A percentile compares a stretch with the other conserved stretches of the same genome.
These are phyloP conservation scores for Rissa tridactyla DNA, from an alignment of 2,113 vertebrate genomes.

Conservation along the genomic window DNA sequence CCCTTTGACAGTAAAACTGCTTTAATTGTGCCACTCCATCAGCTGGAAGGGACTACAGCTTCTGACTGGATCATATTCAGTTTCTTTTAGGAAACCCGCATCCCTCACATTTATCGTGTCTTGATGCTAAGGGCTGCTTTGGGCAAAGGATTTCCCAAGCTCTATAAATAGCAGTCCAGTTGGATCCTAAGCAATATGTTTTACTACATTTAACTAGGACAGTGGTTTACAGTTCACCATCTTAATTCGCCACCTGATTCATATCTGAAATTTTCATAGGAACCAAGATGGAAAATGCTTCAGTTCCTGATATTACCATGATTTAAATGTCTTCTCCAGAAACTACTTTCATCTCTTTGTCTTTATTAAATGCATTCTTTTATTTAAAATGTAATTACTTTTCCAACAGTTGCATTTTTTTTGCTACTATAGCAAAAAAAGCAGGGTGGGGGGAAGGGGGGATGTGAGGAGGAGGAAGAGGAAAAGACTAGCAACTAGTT, in stretches of 20 bases:
- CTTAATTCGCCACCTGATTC: background rate
- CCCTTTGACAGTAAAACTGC: background rate
- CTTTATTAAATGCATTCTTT: background rate
- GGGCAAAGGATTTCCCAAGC: background rate
- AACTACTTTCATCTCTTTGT: background rate
- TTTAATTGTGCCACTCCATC: background rate
- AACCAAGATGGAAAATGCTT: background rate
- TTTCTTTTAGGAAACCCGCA: background rate
- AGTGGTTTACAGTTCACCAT: background rate
- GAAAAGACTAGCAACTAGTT: background rate
- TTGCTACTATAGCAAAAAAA: background rate
- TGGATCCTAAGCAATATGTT: background rate
- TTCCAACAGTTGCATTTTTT: background rate
- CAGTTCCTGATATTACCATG: background rate
- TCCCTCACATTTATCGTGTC: background rate
- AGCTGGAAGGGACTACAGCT: background rate
- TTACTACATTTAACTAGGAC: background rate
- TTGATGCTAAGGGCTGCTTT: background rate
- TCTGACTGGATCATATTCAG: background rate
- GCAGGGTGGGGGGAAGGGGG: rapidly evolving
- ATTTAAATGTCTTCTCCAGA: background rate
- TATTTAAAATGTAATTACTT: background rate
- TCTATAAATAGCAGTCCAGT: background rate
- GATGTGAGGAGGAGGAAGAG: background rate
- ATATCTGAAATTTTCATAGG: background rate